Conservation (phyloP, 1,140 invertebrate genomes). For the Drosophila auraria region DNA sequence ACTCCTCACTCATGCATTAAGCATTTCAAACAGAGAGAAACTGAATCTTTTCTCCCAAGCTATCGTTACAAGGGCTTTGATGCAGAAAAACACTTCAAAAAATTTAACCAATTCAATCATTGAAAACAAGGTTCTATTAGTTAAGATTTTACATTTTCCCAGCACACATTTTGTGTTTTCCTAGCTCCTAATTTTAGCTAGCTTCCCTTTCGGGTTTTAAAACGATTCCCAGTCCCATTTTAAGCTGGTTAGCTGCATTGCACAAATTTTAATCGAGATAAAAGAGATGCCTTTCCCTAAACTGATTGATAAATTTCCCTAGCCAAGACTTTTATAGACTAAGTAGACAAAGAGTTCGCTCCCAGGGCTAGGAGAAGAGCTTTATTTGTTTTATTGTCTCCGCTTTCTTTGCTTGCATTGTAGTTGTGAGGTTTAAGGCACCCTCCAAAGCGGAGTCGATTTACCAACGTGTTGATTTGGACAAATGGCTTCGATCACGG, state of each 20-base stretch:
- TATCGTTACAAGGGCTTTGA: background rate
- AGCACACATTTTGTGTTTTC: background rate
- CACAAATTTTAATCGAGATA: background rate
- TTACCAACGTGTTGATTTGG: slow-evolving; percentile 16
- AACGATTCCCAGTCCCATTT: background rate
- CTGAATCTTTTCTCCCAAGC: background rate
- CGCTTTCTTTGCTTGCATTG: slow-evolving; percentile 35
- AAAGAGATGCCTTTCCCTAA: background rate
- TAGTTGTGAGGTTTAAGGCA: slow-evolving; percentile 34
- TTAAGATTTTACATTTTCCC: background rate
- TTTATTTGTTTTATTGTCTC: slow-evolving; percentile 18
- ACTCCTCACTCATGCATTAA: background rate
- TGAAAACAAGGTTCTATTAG: background rate
- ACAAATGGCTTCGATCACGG: slow-evolving; percentile 16
- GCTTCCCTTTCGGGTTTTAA: background rate
- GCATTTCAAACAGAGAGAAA: background rate
- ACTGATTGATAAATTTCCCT: background rate
- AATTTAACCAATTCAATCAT: background rate
- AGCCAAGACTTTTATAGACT: slow-evolving; percentile 20
- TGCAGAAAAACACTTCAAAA: background rate
- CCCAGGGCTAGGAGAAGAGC: slow-evolving; percentile 6
- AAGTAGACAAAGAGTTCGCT: slow-evolving; percentile 16
- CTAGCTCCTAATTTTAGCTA: background rate
- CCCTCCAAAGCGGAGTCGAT: background rate
- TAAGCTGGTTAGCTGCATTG: background rate